These are phyloP conservation scores for Darwinula stevensoni DNA, from an alignment of 2,888 invertebrate genomes.

Conservation along the genomic window DNA sequence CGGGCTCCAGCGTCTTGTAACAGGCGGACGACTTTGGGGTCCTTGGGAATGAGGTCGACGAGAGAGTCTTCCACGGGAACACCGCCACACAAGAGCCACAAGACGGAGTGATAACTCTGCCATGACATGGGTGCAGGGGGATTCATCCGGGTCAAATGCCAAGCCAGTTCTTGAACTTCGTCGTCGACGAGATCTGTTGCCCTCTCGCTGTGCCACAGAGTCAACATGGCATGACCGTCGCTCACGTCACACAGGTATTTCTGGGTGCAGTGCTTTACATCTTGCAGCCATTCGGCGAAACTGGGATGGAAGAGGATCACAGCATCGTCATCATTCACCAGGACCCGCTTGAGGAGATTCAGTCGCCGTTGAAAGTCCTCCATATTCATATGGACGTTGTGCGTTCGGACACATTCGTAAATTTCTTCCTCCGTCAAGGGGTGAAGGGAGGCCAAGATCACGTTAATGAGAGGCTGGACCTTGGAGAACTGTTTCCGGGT, in stretches of 20 bases:
- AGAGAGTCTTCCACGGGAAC: neutral
- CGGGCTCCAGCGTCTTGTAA: conserved; percentile 6
- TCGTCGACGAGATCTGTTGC: conserved; percentile 16
- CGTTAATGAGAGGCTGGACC: conserved; percentile 39
- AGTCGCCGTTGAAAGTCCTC: conserved; percentile 52
- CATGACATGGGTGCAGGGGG: conserved; percentile 7
- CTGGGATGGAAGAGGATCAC: conserved; percentile 67
- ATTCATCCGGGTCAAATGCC: conserved; percentile 18
- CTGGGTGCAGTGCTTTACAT: conserved; percentile 91
- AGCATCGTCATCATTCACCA: conserved; percentile 15
- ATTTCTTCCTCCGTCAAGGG: conserved; percentile 53
- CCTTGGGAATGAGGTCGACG: conserved; percentile 5
- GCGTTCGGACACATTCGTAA: conserved; percentile 47
- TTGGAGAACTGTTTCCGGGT: conserved; percentile 61
- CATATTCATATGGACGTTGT: conserved; percentile 39
- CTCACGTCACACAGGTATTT: conserved; percentile 61
- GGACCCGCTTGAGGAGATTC: conserved; percentile 35
- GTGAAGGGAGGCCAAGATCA: conserved; percentile 54
- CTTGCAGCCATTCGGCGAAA: conserved; percentile 75
- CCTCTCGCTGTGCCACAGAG: conserved; percentile 35
- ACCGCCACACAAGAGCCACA: neutral
- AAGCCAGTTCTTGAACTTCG: conserved; percentile 21
- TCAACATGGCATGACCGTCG: conserved; percentile 63
- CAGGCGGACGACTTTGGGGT: conserved; percentile 7
- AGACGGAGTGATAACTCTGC: neutral